Conservation (phyloP, 2,888 invertebrate species). For the Prionchulus punctatus region DNA sequence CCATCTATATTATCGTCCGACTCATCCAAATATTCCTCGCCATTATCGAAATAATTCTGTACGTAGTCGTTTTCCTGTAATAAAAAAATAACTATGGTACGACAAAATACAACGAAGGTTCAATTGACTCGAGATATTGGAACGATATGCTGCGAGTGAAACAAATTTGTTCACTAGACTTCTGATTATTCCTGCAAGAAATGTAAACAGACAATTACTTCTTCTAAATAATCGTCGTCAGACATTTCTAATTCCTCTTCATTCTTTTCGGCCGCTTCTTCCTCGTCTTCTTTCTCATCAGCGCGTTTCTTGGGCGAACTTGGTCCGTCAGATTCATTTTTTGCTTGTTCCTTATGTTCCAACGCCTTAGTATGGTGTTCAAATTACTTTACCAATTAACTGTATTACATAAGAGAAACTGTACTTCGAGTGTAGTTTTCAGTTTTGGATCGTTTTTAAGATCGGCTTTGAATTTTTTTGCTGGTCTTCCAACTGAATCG, state of each 20-base stretch:
- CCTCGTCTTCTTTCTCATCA: slow-evolving; percentile 7
- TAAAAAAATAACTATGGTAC: background rate
- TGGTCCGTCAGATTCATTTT: slow-evolving; percentile 16
- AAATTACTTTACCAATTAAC: too few species aligned
- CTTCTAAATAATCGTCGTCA: slow-evolving; percentile 2
- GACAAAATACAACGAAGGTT: too few species aligned
- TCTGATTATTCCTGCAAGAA: background rate
- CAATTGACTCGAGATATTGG: background rate
- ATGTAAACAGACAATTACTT: background rate
- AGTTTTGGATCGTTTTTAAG: background rate
- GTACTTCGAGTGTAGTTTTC: background rate
- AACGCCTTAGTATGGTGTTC: too few species aligned
- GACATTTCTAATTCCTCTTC: slow-evolving; percentile 3
- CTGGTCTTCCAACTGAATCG: background rate
- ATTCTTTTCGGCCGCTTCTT: slow-evolving; percentile 9
- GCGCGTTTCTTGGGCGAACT: slow-evolving; percentile 15
- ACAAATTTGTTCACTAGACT: background rate
- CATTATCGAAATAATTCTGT: slow-evolving; percentile 27
- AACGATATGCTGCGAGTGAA: background rate
- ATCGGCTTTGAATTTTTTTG: background rate
- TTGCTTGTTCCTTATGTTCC: background rate
- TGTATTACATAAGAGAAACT: background rate
- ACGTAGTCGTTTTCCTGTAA: slow-evolving; percentile 12
- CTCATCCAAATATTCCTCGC: slow-evolving; percentile 22
- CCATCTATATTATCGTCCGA: slow-evolving; percentile 24